Evolutionary conservation across 2,888 invertebrate genomes (phyloP).

Genomic region (Oligia fasciuncula): DNA sequence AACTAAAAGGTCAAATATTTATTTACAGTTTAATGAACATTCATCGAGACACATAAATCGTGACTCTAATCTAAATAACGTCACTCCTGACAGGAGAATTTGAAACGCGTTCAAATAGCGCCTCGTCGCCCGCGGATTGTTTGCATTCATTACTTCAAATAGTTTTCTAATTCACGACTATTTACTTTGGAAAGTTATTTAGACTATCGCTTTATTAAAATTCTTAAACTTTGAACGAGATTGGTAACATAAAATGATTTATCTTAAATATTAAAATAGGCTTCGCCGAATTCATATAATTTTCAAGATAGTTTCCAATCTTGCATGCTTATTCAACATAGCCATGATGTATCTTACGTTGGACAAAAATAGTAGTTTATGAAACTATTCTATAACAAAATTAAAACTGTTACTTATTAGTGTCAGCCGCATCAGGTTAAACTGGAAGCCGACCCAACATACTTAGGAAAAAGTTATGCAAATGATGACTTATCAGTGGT

Average conservation of each 20-base stretch:
- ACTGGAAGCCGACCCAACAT: too few relatives aligned
- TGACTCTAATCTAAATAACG: conserved; percentile 41
- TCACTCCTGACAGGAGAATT: conserved; percentile 41
- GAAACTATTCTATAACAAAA: too few relatives aligned
- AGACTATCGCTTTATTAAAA: conserved; percentile 32
- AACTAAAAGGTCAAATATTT: conserved; percentile 14
- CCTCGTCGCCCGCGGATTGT: conserved; percentile 26
- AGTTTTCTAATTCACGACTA: conserved; percentile 55
- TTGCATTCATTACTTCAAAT: conserved; percentile 54
- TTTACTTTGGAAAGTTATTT: conserved; percentile 43
- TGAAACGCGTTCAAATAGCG: conserved; percentile 28
- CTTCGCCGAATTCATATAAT: background rate
- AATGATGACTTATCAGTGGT: too few relatives aligned
- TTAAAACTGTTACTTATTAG: too few relatives aligned
- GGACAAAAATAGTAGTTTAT: too few relatives aligned
- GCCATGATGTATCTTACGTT: too few relatives aligned
- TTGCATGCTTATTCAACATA: background rate
- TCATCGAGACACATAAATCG: conserved; percentile 47
- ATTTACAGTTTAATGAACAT: conserved; percentile 47
- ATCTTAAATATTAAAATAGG: conserved; percentile 5
- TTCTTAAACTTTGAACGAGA: conserved; percentile 23
- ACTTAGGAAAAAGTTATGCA: too few relatives aligned
- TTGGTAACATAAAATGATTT: background rate
- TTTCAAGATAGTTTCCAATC: background rate
- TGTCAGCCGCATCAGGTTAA: too few relatives aligned